Evolutionary conservation across 2,797 vertebrate species (phyloP), one percentile per base, ranked within the genome.

Genomic region (Typhlichthys eigenmanni): DNA sequence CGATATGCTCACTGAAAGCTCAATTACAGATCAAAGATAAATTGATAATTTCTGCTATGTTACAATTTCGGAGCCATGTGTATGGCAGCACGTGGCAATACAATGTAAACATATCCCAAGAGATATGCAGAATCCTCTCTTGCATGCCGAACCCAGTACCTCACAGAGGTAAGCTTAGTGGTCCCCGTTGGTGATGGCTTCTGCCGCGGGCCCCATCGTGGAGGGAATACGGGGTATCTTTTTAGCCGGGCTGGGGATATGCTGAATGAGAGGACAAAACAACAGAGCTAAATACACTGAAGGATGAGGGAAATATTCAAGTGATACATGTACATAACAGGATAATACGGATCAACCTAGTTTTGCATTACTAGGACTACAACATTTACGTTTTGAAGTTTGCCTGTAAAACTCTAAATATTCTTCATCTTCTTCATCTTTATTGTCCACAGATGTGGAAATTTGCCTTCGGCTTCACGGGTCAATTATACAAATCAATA

Each of bases 141-240:
- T 29, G 24, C 24, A 1, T 38, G 48, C 29, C 59, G 81, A 72
- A 71, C 59, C 72, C 62, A 68, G 67, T 74, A 88, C 89, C 88
- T 92, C 91, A 88, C 62, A 80, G 85, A 91, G 87, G 86, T 80
- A 70, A 73, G 6, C 60, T 81, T 75, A 93, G 71, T 90, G 91
- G 48, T 91, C 91, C 84, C 95, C 96, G 16, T 96, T 97, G 80
- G 89, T 94, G 73, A 96, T 69, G 69, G 91, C 82, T 58, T 93
- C 88, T 68, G 94, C 94, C 0, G 93, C 71, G 60, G 87, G 84
- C 19, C 85, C 64, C 19, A 86, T 68, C 68, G 91, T 84, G 38
- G 91, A 85, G 29, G 96, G 97, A 78, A 98, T 95, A 79, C 96
- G 94, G 75, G 97, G 95, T 90, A 97, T 94, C 91, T 98, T 99